Base-by-base conservation (phyloP, 2,113 vertebrate genomes). In the Crypturellus undulatus region DNA sequence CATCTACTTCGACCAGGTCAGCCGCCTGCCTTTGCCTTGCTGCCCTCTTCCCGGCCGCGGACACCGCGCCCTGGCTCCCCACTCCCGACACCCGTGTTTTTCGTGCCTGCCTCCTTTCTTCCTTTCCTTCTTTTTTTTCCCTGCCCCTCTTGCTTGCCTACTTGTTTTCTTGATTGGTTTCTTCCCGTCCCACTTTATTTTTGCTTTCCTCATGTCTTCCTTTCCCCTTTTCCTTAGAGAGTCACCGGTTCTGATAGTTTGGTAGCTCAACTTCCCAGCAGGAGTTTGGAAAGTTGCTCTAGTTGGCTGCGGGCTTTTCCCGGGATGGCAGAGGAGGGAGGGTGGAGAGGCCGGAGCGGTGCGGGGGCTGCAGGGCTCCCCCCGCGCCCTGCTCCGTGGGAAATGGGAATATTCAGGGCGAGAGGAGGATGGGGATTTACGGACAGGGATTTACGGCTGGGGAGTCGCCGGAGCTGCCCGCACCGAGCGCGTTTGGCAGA, bases 1-100 rank as follows among this genome's bases (percentile, higher is more conserved):
- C 96, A 99, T 99, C 98, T 99, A 99, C 96, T 99, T 99, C 97
- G 99, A 99, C 98, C 99, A 99, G 99, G 99, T 99, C 97, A 96
- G 95, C 52, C 11, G 11, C 59, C 49, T 47, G 45, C 47, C 72
- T 65, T 69, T 59, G 17, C 17, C 36, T 34, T 15, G 10, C 70
- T 36, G 13, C 1, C 24, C 21, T 42, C 25, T 8, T 3, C 40
- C 51, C 30, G 22, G 10, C 30, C 14, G n/a, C 28, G 7, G 47
- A 8, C 64, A 47, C 54, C 54, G 54, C 54, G 20, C 25, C 18
- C 20, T 12, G 3, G 42, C 38, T 26, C 26, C 38, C 40, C 65
- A 30, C 65, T 42, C 5, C 28, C 17, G 7, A 45, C 34, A 4
- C 22, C 60, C 7, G 12, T 18, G 26, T 9, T 30, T 56, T 16